These are phyloP conservation scores for Lutra lutra DNA, from an alignment of 2,797 vertebrate genomes.

Conservation along the genomic window DNA sequence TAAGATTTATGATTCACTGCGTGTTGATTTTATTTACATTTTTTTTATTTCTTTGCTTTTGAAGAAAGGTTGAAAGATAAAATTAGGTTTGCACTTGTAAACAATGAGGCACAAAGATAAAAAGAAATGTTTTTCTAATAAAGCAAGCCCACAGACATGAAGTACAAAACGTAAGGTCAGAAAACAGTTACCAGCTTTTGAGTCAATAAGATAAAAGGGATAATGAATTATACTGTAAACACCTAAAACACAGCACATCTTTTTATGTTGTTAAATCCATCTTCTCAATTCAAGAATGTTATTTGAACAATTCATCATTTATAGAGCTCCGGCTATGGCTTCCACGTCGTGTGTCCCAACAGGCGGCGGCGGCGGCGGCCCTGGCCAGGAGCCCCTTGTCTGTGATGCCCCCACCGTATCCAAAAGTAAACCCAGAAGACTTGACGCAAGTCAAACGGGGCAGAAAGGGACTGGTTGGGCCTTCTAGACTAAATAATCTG, in stretches of 20 bases:
- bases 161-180: conserved; percentile 84
- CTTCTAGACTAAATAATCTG: conserved; percentile 81
- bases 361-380: background rate
- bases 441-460: conserved; percentile 50
- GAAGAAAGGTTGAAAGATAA: conserved; percentile 88
- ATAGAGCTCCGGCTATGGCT: conserved; percentile 60
- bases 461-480: conserved; percentile 68
- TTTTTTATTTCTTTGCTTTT: conserved; percentile 90
- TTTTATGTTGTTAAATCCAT: conserved; percentile 82
- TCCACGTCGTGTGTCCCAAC: background rate
- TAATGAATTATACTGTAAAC: conserved; percentile 86
- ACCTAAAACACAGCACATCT: conserved; percentile 79
- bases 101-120: conserved; percentile 86
- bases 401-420: conserved; percentile 58
- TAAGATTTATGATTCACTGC: conserved; percentile 90
- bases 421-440: conserved; percentile 74
- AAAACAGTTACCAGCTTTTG: conserved; percentile 83
- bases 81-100: conserved; percentile 88
- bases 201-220: conserved; percentile 86
- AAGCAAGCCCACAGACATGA: conserved; percentile 83
- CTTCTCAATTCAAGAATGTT: conserved; percentile 82
- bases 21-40: conserved; percentile 94
- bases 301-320: conserved; percentile 83
- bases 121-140: conserved; percentile 87
- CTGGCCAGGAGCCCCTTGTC: conserved; percentile 63